Base-by-base conservation (phyloP, 2,797 vertebrate genomes). In the Epinephelus malabaricus region DNA sequence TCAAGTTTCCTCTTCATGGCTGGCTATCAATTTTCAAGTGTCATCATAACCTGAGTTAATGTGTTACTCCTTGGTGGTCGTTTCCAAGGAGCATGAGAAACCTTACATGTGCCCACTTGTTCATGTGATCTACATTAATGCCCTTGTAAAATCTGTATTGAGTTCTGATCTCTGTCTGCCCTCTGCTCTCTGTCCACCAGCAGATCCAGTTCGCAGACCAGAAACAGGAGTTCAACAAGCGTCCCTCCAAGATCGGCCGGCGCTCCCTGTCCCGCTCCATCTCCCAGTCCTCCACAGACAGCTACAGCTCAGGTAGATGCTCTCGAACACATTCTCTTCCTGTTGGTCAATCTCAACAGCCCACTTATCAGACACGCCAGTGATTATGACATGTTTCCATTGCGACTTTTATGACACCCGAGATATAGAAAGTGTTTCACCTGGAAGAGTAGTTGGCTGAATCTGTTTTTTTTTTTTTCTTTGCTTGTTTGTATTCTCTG, bases 151-250 rank as follows among this genome's bases (percentile, higher is more conserved):
- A 66, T 49, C 30, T 7, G 17, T 51, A 65, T 17, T 0, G 17
- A 59, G 12, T 76, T 67, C 68, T 86, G 71, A 74, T 73, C 47
- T 71, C 34, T 27, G 4, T 23, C 40, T 17, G 2, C 47, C 2
- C 21, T 21, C 15, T 71, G n/a, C 12, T 27, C 46, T 58, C 60
- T 47, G 62, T 83, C 46, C 62, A 1, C 68, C 74, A 72, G 34
- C 97, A 99, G 97, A 99, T 99, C 94, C 98, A 99, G 85, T 99
- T 99, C 88, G 98, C 98, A 8, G 98, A 99, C 94, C 98, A 99
- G 86, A 99, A 99, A 87, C 97, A 98, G 84, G 98, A 99, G 86
- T 99, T 99, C 92, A 99, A 97, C 96, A 99, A 99, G 91, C 97
- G 98, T 38, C 98, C 98, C 3, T 97, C 96, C 49, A 99, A 99